Evolutionary conservation across 2,113 vertebrate genomes (phyloP).

Genomic region (Pseudopodoces humilis): DNA sequence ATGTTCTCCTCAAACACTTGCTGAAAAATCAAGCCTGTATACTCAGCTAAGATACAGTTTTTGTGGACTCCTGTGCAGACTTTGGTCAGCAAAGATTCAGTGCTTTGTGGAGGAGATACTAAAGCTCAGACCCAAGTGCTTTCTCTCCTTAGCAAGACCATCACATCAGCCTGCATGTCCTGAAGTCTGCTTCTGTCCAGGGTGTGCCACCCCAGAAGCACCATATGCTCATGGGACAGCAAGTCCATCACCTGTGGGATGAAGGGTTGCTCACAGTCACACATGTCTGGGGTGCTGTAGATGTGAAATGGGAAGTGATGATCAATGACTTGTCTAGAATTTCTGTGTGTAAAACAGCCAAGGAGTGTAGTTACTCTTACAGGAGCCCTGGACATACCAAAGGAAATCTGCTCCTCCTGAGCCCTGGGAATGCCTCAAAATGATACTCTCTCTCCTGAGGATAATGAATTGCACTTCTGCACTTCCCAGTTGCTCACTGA

Average conservation of each 20-base stretch:
- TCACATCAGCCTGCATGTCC: neutral
- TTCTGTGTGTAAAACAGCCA: neutral
- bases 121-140: neutral
- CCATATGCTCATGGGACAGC: rapidly evolving
- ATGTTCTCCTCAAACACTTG: neutral
- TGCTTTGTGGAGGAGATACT: neutral
- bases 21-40: neutral
- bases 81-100: neutral
- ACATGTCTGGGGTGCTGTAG: neutral
- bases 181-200: neutral
- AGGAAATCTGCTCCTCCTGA: neutral
- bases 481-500: neutral
- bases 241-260: neutral
- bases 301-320: neutral
- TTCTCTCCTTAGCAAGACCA: neutral
- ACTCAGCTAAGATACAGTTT: neutral
- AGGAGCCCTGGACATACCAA: neutral
- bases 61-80: neutral
- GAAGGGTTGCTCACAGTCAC: neutral
- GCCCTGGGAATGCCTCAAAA: neutral
- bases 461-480: neutral
- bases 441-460: neutral
- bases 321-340: neutral
- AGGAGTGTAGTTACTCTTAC: neutral
- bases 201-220: neutral